These are phyloP conservation scores for Hyphantria cunea DNA, from an alignment of 1,140 invertebrate species.

Conservation along the genomic window DNA sequence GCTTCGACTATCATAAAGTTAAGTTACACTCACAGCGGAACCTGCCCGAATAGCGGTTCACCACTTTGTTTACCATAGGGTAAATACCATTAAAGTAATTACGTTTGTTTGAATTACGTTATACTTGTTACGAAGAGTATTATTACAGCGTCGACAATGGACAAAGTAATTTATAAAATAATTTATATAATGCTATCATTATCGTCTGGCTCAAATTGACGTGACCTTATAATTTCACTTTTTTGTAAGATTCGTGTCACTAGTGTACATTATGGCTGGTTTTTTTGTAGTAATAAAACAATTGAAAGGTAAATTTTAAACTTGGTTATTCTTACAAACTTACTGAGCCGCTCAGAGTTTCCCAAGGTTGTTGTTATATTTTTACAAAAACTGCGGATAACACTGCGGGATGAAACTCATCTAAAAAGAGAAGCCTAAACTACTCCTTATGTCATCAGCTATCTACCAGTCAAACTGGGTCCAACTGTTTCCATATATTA, in stretches of 20 bases:
- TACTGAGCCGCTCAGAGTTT: no score
- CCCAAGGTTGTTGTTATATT: no score
- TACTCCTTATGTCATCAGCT: no score
- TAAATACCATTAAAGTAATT: conserved; percentile 12
- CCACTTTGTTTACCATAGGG: conserved; percentile 26
- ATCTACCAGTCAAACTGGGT: no score
- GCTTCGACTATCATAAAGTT: conserved; percentile 23
- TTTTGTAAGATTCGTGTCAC: background rate
- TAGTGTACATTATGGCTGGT: no score
- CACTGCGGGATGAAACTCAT: no score
- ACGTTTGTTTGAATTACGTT: conserved; percentile 32
- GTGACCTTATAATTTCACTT: background rate
- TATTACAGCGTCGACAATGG: conserved; percentile 20
- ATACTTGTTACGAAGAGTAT: conserved; percentile 7
- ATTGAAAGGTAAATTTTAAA: no score
- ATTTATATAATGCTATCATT: conserved; percentile 15
- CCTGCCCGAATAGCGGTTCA: conserved; percentile 29
- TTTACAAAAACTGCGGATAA: no score
- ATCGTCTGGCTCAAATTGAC: conserved; percentile 11
- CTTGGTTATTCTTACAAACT: no score
- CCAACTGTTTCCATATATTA: no score
- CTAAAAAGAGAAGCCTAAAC: no score
- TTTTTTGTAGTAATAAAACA: no score
- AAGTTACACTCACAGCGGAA: conserved; percentile 38
- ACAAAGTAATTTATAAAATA: conserved; percentile 11